phyloP scores from a whole-genome alignment of 2,113 vertebrate species.

The Sinocyclocheilus grahami region DNA sequence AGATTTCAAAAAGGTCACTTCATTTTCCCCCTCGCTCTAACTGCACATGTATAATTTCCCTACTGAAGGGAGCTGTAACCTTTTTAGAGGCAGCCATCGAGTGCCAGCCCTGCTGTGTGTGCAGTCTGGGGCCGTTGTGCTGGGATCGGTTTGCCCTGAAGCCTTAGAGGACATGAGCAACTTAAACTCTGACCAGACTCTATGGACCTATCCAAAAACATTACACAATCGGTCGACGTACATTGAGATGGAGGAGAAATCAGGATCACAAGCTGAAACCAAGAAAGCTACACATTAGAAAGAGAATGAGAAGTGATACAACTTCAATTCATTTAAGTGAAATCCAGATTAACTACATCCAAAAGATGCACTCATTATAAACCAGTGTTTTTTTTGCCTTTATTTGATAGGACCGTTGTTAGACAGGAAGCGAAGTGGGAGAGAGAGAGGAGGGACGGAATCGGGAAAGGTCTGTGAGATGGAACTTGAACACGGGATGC shows the following conservation, averaged over 20 bases:
- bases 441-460: no score
- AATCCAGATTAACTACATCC: conserved; percentile 42
- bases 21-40: conserved; percentile 40
- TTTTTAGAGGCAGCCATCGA: conserved; percentile 46
- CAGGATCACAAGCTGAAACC: neutral
- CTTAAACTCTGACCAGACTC: neutral
- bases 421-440: no score
- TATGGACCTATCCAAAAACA: neutral
- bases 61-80: conserved; percentile 55
- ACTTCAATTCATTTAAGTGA: neutral
- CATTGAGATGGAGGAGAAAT: neutral
- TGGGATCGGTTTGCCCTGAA: conserved; percentile 21
- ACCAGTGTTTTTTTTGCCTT: conserved; percentile 38
- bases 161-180: neutral
- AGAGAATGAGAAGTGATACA: neutral
- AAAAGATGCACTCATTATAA: conserved; percentile 19
- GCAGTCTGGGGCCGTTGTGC: conserved; percentile 18
- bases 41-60: conserved; percentile 48
- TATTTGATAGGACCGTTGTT: no score
- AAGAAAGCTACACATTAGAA: neutral
- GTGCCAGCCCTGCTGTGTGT: conserved; percentile 26
- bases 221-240: neutral
- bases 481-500: no score
- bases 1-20: conserved; percentile 59
- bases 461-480: no score